phyloP scores from a whole-genome alignment of 2,113 vertebrate species.

The Alectura lathami region DNA sequence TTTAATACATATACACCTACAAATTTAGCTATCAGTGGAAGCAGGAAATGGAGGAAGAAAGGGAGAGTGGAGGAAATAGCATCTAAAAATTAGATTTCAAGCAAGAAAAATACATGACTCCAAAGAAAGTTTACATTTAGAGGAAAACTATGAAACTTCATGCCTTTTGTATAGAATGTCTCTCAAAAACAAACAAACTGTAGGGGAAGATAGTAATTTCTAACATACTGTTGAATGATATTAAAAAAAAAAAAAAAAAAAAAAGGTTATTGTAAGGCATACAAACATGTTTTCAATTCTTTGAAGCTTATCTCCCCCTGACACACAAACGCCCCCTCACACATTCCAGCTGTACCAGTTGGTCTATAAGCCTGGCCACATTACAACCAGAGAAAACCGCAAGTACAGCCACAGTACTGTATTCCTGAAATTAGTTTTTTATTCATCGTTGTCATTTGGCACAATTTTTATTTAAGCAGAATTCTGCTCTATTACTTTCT shows the following conservation, averaged over 20 bases:
- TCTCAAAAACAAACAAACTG: background rate
- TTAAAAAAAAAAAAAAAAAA: background rate
- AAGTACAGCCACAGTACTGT: background rate
- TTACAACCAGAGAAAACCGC: background rate
- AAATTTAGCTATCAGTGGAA: background rate
- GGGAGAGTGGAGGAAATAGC: background rate
- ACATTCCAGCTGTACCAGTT: rapidly evolving
- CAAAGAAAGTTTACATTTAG: background rate
- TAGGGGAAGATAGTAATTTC: background rate
- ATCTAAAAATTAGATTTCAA: background rate
- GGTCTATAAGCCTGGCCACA: rapidly evolving
- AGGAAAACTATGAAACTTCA: background rate
- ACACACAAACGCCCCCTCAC: background rate
- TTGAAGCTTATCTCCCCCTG: background rate
- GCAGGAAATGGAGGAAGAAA: background rate
- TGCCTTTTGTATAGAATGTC: background rate
- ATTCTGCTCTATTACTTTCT: background rate
- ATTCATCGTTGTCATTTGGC: background rate
- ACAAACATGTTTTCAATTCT: background rate
- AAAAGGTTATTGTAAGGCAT: background rate
- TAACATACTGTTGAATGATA: background rate
- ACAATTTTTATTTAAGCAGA: background rate
- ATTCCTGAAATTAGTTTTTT: background rate
- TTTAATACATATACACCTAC: rapidly evolving
- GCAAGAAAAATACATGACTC: background rate